Evolutionary conservation across 2,113 vertebrate genomes (phyloP), one percentile per base, ranked within the genome.

Genomic region (Crotophaga sulcirostris): DNA sequence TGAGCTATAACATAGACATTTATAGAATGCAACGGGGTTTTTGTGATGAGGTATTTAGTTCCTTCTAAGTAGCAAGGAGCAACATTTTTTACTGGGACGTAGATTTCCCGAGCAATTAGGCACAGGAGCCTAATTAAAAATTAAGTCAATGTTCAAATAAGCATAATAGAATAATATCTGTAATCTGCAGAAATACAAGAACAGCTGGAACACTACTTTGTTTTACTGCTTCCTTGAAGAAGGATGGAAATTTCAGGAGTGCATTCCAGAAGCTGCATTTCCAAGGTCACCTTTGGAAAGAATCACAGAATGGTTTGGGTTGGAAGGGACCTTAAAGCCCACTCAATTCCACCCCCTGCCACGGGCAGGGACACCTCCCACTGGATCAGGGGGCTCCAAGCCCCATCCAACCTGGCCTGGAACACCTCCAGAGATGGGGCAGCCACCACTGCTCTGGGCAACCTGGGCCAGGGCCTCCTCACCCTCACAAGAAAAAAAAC

Each of bases 61-160:
- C 68, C 95, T 86, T 94, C 38, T 74, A 73, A 94, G 88, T 55
- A 93, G 88, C 72, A 80, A 92, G 86, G 54, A 86, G 45, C 95
- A 95, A 84, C 67, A 92, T 88, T 70, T 97, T 89, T 95, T 81
- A 93, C 84, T 82, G 31, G 68, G 89, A 98, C 68, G 81, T 95
- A 47, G 68, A 81, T 96, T 97, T 97, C 74, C 84, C 11, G 7
- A 95, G 87, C 88, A 97, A 97, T 97, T 97, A 98, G 84, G 76
- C 96, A 91, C 73, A 67, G 73, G 62, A 93, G 92, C 87, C 94
- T 97, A 96, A 97, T 97, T 97, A 97, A 97, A 97, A 97, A 93
- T 97, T 77, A 97, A 98, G 94, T 87, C 87, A 89, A 51, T 82
- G 59, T 91, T 96, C 94, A 97, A 84, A 96, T 97, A 96, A 96